Evolutionary conservation across 35 echinoderm and acorn worm species (phyloP).

Genomic region (Patiria miniata): DNA sequence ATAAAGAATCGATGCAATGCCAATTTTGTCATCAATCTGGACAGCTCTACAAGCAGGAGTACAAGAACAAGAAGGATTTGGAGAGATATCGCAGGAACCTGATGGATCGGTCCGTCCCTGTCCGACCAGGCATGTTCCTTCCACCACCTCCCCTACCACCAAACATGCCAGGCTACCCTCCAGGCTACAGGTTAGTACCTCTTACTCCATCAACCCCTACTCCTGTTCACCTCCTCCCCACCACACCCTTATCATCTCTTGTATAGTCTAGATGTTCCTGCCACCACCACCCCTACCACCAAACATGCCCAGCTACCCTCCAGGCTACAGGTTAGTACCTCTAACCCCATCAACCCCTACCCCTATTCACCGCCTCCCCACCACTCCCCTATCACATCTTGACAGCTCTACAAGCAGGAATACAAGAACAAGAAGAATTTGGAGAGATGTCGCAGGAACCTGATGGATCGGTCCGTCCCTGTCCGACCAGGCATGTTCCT

Average conservation of each 20-base stretch:
- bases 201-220: too few species aligned
- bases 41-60: slow-evolving; percentile 68
- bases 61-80: slow-evolving; percentile 42
- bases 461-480: slow-evolving; percentile 23
- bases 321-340: not conserved
- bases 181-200: slow-evolving; percentile 59
- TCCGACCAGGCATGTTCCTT: slow-evolving; percentile 27
- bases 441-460: slow-evolving; percentile 36
- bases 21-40: too few species aligned
- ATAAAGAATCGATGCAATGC: too few species aligned
- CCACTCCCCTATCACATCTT: too few species aligned
- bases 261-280: too few species aligned
- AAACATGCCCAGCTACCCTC: too few species aligned
- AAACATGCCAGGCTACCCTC: slow-evolving; percentile 44
- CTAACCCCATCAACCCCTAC: not conserved
- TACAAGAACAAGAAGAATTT: slow-evolving; percentile 49
- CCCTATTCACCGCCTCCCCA: too few species aligned
- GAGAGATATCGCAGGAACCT: slow-evolving; percentile 38
- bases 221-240: too few species aligned
- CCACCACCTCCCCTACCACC: slow-evolving; percentile 5
- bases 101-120: slow-evolving; percentile 15
- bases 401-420: slow-evolving; percentile 63
- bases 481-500: slow-evolving; percentile 27
- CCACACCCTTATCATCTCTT: too few species aligned
- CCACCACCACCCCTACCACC: too few species aligned